A percentile compares a stretch with the other conserved stretches of the same genome.
These are phyloP conservation scores for Mustelus asterias DNA, from an alignment of 2,113 vertebrate genomes.

Conservation along the genomic window DNA sequence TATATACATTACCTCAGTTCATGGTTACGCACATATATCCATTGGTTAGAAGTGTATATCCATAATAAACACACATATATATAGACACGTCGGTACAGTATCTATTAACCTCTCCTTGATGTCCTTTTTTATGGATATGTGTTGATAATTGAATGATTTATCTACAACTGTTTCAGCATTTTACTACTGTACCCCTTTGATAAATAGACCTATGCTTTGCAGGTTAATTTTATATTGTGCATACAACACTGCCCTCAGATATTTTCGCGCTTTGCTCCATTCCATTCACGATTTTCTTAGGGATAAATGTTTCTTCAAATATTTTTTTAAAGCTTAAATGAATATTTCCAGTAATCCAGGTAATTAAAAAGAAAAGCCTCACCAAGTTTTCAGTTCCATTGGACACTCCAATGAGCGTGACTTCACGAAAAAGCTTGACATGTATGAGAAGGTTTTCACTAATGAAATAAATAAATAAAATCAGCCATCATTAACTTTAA, in stretches of 20 bases:
- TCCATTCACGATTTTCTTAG: neutral
- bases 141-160: neutral
- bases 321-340: slow-evolving; percentile 23
- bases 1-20: slow-evolving; percentile 17
- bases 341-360: neutral
- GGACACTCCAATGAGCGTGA: slow-evolving; percentile 33
- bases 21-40: neutral
- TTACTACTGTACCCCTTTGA: neutral
- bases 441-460: slow-evolving; percentile 50
- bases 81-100: neutral
- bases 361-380: neutral
- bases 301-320: neutral
- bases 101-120: neutral
- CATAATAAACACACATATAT: neutral
- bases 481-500: slow-evolving; percentile 74
- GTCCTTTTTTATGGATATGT: neutral
- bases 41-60: neutral
- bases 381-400: neutral
- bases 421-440: slow-evolving; percentile 42
- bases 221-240: neutral
- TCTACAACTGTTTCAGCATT: neutral
- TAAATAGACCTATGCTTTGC: neutral
- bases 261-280: neutral
- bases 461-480: slow-evolving; percentile 81
- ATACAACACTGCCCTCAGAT: neutral